Base-by-base conservation (phyloP, 1,140 invertebrate species). In the Drosophila nebulosa region DNA sequence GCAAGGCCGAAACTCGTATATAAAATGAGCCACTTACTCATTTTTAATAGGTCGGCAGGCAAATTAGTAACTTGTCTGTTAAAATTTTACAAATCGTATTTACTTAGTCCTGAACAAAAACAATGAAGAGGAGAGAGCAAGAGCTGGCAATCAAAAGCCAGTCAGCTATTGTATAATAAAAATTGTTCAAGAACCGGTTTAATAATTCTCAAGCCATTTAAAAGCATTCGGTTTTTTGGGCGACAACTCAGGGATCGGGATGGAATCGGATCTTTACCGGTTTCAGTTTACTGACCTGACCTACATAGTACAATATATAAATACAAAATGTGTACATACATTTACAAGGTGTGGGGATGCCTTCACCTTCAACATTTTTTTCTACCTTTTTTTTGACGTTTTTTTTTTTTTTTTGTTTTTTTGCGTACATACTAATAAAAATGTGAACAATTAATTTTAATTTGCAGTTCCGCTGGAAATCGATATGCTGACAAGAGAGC, bases 401-500 rank as follows among this genome's bases (percentile, higher is more conserved):
- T 30, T 72, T n/a, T 22, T 3, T 53, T 68, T 56, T 53, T 7
- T 30, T 72, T n/a, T 22, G 2, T 53, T 42, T 36, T 64, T 22
- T 26, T 35, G n/a, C n/a, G n/a, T 63, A 42, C 5, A 39, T 39
- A 39, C 14, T 46, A 46, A 46, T 21, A 46, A 46, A 46, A 46
- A 61, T n/a, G 42, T 62, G 26, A 32, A 67, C 35, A 67, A 71
- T 73, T 60, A 70, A 77, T 51, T 63, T 69, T 42, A 51, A 67
- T 71, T 77, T 77, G 36, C 69, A 98, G 97, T 98, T 95, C 97
- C 97, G 22, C 92, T 95, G 69, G 96, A 98, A 92, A 93, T 98
- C 89, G 94, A 95, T 35, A 95, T 98, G 62, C 94, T 99, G 79
- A 95, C 95, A 63, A 93, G 97, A 73, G 98, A 99, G 92, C 97